A percentile compares a stretch with the other conserved stretches of the same genome.
Conservation (phyloP, 2,888 invertebrate genomes). For the Polia nebulosa region DNA sequence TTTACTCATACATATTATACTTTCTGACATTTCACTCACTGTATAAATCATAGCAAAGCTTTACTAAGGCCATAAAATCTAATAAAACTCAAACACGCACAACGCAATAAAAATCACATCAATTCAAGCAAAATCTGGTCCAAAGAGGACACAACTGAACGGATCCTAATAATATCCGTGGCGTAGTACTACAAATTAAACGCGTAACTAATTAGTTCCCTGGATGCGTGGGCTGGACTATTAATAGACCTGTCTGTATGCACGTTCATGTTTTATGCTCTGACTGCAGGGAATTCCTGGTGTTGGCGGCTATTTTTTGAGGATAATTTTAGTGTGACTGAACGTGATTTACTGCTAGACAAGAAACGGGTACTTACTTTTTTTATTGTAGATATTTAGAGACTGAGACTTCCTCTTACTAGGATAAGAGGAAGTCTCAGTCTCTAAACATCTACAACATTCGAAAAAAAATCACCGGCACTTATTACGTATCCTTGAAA, state of each 20-base stretch:
- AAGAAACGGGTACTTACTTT: too few species aligned
- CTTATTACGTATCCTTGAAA: too few species aligned
- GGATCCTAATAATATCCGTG: conserved; percentile 54
- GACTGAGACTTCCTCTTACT: too few species aligned
- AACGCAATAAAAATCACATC: conserved; percentile 27
- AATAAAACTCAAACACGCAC: background rate
- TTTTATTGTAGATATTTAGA: too few species aligned
- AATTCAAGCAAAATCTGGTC: conserved; percentile 57
- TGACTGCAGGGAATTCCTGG: conserved; percentile 39
- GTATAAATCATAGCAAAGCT: too few species aligned
- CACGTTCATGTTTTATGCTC: conserved; percentile 6
- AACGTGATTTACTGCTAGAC: too few species aligned
- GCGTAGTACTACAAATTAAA: conserved; percentile 65
- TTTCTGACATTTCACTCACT: too few species aligned
- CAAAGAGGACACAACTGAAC: conserved; percentile 53
- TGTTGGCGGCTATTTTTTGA: conserved; percentile 10
- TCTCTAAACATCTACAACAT: too few species aligned
- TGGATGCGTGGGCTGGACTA: conserved; percentile 73
- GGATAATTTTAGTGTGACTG: background rate
- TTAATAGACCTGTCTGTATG: conserved; percentile 66
- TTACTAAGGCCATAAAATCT: background rate
- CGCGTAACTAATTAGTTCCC: conserved; percentile 72
- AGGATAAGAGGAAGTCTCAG: too few species aligned
- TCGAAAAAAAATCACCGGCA: too few species aligned
- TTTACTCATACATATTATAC: too few species aligned